These are phyloP conservation scores for Sacculina carcini DNA, from an alignment of 2,888 invertebrate species.

Conservation along the genomic window DNA sequence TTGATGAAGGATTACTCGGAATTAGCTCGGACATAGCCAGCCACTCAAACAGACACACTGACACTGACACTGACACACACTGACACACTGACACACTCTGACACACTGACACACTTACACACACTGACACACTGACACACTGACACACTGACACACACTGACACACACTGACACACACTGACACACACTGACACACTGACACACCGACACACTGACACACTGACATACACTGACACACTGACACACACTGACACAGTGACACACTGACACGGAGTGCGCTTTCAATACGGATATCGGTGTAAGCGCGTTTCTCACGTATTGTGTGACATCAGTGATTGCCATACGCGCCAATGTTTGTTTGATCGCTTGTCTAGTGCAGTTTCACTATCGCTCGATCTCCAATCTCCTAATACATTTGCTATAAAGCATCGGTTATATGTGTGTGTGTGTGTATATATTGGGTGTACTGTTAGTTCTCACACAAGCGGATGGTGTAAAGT, in stretches of 20 bases:
- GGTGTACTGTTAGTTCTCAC: no score
- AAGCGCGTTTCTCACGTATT: not conserved
- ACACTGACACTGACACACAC: not conserved
- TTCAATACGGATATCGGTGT: not conserved
- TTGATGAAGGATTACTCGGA: slow-evolving; percentile 67
- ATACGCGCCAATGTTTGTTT: not conserved
- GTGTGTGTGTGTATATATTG: no score
- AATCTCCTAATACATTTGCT: no score
- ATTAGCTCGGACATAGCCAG: slow-evolving; percentile 20
- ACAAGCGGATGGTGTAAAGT: no score
- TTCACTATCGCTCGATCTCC: not conserved
- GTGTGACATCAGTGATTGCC: not conserved
- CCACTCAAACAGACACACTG: not conserved
- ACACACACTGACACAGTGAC: not conserved
- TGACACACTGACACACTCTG: not conserved
- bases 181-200: not conserved
- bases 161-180: not conserved
- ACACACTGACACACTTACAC: no score
- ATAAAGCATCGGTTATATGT: no score
- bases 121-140: not conserved
- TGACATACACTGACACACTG: no score
- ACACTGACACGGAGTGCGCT: not conserved
- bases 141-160: not conserved
- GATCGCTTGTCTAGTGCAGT: not conserved
- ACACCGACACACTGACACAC: no score